phyloP scores from a whole-genome alignment of 2,888 invertebrate genomes.

The Pammene aurita region DNA sequence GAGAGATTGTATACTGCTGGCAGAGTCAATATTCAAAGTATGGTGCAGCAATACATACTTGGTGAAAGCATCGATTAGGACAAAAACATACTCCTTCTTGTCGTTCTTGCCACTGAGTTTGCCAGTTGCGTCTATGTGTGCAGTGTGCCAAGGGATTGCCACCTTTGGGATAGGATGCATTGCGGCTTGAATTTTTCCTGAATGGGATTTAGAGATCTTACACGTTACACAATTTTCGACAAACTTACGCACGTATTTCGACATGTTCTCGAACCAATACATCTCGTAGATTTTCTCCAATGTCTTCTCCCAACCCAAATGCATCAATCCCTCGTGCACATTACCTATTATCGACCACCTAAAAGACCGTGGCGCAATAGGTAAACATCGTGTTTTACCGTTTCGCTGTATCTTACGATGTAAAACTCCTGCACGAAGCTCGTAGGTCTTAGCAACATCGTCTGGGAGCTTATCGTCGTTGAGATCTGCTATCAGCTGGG shows the following conservation, averaged over 20 bases:
- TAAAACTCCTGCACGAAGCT: no score
- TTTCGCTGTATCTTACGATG: no score
- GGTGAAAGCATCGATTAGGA: background rate
- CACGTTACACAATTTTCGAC: background rate
- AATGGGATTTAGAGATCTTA: background rate
- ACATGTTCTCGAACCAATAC: background rate
- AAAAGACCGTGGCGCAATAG: no score
- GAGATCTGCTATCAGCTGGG: no score
- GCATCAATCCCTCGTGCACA: background rate
- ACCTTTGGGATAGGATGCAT: background rate
- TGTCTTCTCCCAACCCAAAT: background rate
- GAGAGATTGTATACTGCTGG: no score
- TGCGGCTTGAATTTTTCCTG: background rate
- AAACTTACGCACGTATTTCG: background rate
- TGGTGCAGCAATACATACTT: background rate
- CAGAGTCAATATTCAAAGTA: no score
- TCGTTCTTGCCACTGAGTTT: background rate
- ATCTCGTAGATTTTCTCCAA: background rate
- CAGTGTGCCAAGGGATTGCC: background rate
- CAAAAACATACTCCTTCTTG: background rate
- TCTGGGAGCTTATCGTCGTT: no score
- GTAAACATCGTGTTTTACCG: no score
- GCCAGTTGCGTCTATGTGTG: background rate
- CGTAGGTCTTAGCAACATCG: no score
- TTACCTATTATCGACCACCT: background rate